Evolutionary conservation across 1,140 invertebrate genomes (phyloP).

Genomic region (Temnothorax longispinosus): DNA sequence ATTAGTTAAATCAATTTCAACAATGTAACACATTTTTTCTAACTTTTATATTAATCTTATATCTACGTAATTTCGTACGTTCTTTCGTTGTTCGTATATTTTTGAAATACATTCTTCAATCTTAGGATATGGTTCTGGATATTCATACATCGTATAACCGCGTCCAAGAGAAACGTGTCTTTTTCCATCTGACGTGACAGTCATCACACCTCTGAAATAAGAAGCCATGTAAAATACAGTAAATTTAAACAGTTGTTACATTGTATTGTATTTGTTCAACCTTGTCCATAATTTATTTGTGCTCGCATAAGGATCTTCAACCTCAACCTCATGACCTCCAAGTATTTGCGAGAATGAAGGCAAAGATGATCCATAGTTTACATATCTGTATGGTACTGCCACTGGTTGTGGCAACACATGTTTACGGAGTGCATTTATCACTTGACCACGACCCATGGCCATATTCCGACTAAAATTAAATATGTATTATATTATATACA

Average conservation of each 20-base stretch:
- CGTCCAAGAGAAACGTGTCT: conserved; percentile 79
- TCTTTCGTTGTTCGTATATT: conserved; percentile 74
- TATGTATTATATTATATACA: not conserved
- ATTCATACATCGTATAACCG: conserved; percentile 78
- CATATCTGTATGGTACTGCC: not conserved
- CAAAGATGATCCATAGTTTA: conserved; percentile 56
- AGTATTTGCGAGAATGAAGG: conserved; percentile 61
- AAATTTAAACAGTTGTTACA: not conserved
- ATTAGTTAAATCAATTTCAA: not conserved
- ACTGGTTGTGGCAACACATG: not conserved
- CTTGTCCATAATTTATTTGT: conserved; percentile 81
- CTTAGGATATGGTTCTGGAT: conserved; percentile 71
- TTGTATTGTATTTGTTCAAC: conserved; percentile 52
- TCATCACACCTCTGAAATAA: conserved; percentile 72
- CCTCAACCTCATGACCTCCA: conserved; percentile 72
- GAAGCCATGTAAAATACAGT: conserved; percentile 26
- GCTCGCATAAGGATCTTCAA: conserved; percentile 65
- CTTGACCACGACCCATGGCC: not conserved
- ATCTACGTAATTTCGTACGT: conserved; percentile 58
- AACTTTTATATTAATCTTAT: not conserved
- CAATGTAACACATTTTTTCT: not conserved
- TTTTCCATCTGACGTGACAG: conserved; percentile 74
- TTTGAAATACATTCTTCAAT: conserved; percentile 63
- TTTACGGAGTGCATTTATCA: conserved; percentile 12
- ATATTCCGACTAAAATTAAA: conserved; percentile 47